Conservation (phyloP, 92 coral and sea anemone genomes). For the Actinernus sp. region DNA sequence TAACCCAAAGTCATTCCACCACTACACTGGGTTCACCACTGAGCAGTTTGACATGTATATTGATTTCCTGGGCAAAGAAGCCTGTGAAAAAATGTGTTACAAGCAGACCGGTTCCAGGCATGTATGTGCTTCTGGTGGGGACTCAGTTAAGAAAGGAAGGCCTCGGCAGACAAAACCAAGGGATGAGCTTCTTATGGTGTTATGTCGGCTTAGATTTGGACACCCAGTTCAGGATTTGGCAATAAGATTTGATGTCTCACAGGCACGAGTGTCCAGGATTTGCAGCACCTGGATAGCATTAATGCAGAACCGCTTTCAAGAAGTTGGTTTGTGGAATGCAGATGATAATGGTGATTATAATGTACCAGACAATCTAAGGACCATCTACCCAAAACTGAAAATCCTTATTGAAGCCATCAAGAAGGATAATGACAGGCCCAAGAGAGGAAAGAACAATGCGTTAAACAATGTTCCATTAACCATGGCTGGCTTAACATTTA, state of each 20-base stretch:
- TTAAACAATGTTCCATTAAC: too few relatives aligned
- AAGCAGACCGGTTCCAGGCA: conserved; percentile 3
- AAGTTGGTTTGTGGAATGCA: conserved; percentile 18
- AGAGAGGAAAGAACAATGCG: too few relatives aligned
- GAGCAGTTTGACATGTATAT: conserved; percentile 21
- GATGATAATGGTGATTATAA: background rate
- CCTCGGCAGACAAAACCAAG: conserved; percentile 24
- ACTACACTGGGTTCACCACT: conserved; percentile 13
- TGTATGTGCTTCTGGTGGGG: too few relatives aligned
- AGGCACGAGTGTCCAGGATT: conserved; percentile 30
- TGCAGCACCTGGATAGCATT: conserved; percentile 22
- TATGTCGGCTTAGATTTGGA: conserved; percentile 28
- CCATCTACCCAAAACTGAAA: conserved; percentile 9
- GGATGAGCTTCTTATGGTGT: conserved; percentile 34
- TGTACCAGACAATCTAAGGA: background rate
- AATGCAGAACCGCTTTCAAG: conserved; percentile 27
- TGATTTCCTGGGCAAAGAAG: conserved; percentile 5
- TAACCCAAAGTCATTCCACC: conserved; percentile 10
- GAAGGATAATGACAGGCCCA: background rate
- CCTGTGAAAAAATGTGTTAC: conserved; percentile 16
- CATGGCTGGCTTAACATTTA: background rate
- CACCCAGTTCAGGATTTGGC: conserved; percentile 23
- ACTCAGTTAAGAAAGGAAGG: conserved; percentile 1
- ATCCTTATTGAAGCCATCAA: conserved; percentile 4
- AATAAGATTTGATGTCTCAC: conserved; percentile 16